Evolutionary conservation across 2,113 vertebrate species (phyloP), one percentile per base, ranked within the genome.

Genomic region (Pseudorasbora parva): DNA sequence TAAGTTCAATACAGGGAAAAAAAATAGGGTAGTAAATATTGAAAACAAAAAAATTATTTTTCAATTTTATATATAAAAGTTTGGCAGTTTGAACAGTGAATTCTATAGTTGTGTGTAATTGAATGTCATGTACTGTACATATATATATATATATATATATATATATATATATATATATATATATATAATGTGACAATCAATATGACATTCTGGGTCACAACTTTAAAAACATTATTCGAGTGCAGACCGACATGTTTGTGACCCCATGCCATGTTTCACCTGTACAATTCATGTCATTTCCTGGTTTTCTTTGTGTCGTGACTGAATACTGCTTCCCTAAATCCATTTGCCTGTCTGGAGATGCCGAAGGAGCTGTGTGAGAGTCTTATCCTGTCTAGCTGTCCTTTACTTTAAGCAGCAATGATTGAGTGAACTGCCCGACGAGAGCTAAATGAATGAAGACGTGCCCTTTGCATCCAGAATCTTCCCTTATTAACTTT

Each of bases 331-430:
- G 37, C 64, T 80, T 30, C 30, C 71, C 33, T 84, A 90, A 93
- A 90, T 92, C 68, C 86, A 90, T 92, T 92, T 88, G 86, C 73
- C 85, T 88, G 87, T 82, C 84, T 91, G 75, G 85, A 84, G 86
- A 90, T 91, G 88, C 83, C 89, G 90, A 87, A 83, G 73, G 64
- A 76, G 33, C 82, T 82, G 86, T 68, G 84, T 81, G 87, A 88
- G 80, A 23, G 88, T 88, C 45, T 88, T 87, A 86, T 8, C 4
- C 43, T 60, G 69, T 83, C 11, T 56, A 57, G 80, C 37, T 59
- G 47, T 68, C 10, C 72, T 88, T 82, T 74, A 76, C 47, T 62
- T 54, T 54, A 15, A 86, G 33, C 4, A 51, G 47, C 49, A 81
- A 54, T 81, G 68, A 86, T 75, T 76, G 77, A 82, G 33, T 77